Evolutionary conservation across 2,888 invertebrate species (phyloP).

Genomic region (Nemotelus pantherinus): DNA sequence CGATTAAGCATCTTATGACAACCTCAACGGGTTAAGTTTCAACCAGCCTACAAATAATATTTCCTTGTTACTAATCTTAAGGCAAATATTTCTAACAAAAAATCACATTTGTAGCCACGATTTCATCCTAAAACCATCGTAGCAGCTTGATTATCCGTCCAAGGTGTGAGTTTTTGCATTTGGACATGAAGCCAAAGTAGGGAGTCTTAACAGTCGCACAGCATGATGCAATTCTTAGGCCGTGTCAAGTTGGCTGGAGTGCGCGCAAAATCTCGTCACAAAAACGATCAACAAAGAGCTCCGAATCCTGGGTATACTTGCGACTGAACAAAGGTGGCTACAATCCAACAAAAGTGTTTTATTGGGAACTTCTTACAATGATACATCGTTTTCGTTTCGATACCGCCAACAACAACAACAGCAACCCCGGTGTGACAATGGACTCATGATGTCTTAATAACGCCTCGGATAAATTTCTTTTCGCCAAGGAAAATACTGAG

Average conservation of each 20-base stretch:
- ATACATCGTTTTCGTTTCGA: constrained; percentile 31
- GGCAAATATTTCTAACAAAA: no score
- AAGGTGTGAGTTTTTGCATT: constrained; percentile 44
- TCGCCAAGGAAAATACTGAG: constrained; percentile 39
- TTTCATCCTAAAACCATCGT: constrained; percentile 21
- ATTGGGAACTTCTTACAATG: constrained; percentile 39
- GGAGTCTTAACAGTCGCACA: constrained; percentile 52
- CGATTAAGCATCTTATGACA: no score
- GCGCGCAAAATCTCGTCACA: constrained; percentile 18
- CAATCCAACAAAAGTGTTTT: constrained; percentile 35
- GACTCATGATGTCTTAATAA: constrained; percentile 45
- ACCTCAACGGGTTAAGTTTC: no score
- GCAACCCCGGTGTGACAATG: constrained; percentile 37
- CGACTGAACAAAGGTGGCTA: constrained; percentile 41
- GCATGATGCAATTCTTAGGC: constrained; percentile 59
- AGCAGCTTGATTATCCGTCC: constrained; percentile 22
- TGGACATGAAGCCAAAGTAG: constrained; percentile 33
- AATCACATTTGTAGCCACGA: no score
- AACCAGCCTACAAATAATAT: no score
- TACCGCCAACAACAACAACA: constrained; percentile 36
- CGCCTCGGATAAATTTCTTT: constrained; percentile 42
- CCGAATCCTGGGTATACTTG: constrained; percentile 16
- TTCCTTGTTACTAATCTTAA: no score
- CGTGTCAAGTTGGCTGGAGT: constrained; percentile 30
- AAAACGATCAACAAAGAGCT: constrained; percentile 9